Base-by-base conservation (phyloP, 2,113 vertebrate genomes). In the Sebastes schlegelii region DNA sequence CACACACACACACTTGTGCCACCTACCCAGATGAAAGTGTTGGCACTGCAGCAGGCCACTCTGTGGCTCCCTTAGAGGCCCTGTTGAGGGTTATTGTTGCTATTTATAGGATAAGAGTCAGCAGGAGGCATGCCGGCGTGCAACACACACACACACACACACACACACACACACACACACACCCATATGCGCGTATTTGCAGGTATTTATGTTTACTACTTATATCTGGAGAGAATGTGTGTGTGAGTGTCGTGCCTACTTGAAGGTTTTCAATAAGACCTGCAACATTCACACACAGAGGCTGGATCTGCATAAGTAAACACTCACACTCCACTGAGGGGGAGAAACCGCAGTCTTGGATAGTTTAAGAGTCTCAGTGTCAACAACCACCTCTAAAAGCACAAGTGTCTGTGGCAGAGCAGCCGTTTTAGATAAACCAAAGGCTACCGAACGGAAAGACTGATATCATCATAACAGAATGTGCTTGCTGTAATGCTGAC, bases 21-120 rank as follows among this genome's bases (percentile, higher is more conserved):
- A 92, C 92, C 92, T 88, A 93, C 91, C 85, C 70, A 90, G 90
- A 92, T 88, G 82, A 92, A 90, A 89, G 91, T 21, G 16, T 46
- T 82, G 85, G 79, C 80, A 85, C 75, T 46, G 76, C 75, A 62
- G 89, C 79, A 76, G 80, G 76, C 77, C 78, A 64, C 80, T 84
- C 73, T 64, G 75, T 40, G 21, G 57, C 64, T 77, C 69, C 70
- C 60, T 86, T 6, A 77, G 8, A 82, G 70, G 78, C 68, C 84
- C 82, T 48, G 79, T 65, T 34, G 54, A 92, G 60, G 86, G 63
- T 70, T 85, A 82, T 88, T 92, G 90, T 85, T 89, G 19, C 86
- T 82, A 88, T 90, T 92, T 86, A 78, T 82, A 67, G 76, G 66
- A 73, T 66, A 58, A 66, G 74, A 88, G 72, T 90, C 85, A 88